phyloP scores from a whole-genome alignment of 1,140 invertebrate species.

The Lamellibrachia luymesi region DNA sequence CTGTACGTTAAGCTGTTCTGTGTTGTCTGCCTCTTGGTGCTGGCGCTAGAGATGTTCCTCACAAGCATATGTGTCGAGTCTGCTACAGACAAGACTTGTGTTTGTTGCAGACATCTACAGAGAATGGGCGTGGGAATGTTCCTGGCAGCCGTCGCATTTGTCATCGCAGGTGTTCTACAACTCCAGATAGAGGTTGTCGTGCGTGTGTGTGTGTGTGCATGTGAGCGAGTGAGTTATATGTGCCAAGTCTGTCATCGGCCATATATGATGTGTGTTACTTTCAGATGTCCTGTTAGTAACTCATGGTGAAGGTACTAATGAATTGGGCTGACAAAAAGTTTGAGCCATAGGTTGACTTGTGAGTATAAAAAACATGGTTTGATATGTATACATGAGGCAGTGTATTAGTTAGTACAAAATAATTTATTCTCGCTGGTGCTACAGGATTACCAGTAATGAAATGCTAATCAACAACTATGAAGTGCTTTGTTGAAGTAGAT shows the following conservation, averaged over 20 bases:
- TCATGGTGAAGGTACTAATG: too few species aligned
- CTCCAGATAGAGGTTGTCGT: slow-evolving; percentile 66
- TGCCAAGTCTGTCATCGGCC: too few species aligned
- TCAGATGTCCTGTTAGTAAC: too few species aligned
- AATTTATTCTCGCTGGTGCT: neutral
- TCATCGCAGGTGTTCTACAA: slow-evolving; percentile 84
- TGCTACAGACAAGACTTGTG: neutral
- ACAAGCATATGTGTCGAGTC: neutral
- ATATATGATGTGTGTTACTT: too few species aligned
- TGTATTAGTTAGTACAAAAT: neutral
- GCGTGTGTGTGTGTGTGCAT: neutral
- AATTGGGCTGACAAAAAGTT: too few species aligned
- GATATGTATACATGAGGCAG: neutral
- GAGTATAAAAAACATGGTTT: too few species aligned
- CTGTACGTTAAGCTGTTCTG: too few species aligned
- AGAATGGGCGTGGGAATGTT: slow-evolving; percentile 79
- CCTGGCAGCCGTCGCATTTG: slow-evolving; percentile 78
- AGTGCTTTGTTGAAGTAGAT: neutral
- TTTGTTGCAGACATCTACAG: slow-evolving; percentile 65
- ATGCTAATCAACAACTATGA: neutral
- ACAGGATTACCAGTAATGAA: neutral
- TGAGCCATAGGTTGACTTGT: too few species aligned
- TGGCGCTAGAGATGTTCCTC: neutral
- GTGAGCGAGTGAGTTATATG: neutral
- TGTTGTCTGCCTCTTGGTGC: too few species aligned